These are phyloP conservation scores for Vombatus ursinus DNA, from an alignment of 2,113 vertebrate species.

Conservation along the genomic window DNA sequence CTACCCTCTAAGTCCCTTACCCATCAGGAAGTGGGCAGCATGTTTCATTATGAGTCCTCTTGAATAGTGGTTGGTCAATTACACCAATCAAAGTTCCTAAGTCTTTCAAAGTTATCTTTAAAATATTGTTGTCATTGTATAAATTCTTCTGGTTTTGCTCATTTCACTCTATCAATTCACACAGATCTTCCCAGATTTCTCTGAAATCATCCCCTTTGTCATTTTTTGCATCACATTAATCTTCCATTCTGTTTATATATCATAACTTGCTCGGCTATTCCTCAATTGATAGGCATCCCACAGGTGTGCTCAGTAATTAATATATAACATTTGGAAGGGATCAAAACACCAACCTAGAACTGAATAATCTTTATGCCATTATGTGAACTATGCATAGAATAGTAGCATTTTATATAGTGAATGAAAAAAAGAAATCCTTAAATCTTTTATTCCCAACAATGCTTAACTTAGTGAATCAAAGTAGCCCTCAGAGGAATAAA, in stretches of 20 bases:
- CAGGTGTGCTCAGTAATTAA: not conserved
- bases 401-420: not conserved
- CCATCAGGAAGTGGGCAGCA: not conserved
- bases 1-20: not conserved
- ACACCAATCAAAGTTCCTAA: not conserved
- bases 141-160: not conserved
- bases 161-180: not conserved
- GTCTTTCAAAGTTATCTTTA: not conserved
- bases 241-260: not conserved
- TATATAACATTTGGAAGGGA: not conserved
- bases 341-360: not conserved
- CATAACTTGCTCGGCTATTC: not conserved
- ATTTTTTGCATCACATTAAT: not conserved
- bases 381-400: not conserved
- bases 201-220: not conserved
- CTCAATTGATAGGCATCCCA: not conserved
- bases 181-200: not conserved
- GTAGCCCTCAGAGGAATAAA: conserved; percentile 37
- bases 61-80: not conserved
- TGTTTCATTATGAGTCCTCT: not conserved
- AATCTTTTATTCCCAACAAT: not conserved
- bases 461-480: conserved; percentile 37
- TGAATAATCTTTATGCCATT: not conserved
- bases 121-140: not conserved
- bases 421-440: conserved; percentile 10